Percentiles rank a stretch among this genome's conserved stretches.
Evolutionary conservation across 2,113 vertebrate genomes (phyloP).

Genomic region (Sporophila hypoxantha): DNA sequence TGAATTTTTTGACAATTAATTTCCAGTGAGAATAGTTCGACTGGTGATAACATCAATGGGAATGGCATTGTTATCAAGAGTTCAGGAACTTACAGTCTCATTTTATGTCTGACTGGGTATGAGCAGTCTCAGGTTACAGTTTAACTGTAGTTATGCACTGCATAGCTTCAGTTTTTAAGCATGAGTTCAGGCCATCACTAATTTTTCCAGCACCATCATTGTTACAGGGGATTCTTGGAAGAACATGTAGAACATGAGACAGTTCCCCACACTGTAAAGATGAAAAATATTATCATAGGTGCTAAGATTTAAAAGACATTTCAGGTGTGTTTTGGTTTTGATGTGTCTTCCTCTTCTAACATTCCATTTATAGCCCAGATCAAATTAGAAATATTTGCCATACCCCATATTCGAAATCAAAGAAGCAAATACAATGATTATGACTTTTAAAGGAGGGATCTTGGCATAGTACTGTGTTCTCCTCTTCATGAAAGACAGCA

Average conservation of each 20-base stretch:
- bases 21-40: not conserved
- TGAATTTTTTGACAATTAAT: not conserved
- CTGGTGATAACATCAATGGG: not conserved
- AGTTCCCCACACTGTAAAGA: not conserved
- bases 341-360: not conserved
- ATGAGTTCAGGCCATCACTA: not conserved
- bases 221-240: not conserved
- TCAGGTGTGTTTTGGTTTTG: not conserved
- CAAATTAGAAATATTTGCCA: not conserved
- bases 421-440: not conserved
- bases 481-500: not conserved
- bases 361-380: not conserved
- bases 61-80: not conserved
- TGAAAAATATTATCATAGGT: not conserved
- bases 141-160: not conserved
- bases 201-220: not conserved
- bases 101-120: not conserved
- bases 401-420: not conserved
- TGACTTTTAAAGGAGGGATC: not conserved
- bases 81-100: not conserved
- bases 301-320: not conserved
- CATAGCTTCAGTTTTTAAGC: not conserved
- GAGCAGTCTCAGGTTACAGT: not conserved
- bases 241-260: fast-evolving
- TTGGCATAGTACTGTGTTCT: not conserved